phyloP scores from a whole-genome alignment of 2,888 invertebrate genomes.

The Trissoscelio sp. region DNA sequence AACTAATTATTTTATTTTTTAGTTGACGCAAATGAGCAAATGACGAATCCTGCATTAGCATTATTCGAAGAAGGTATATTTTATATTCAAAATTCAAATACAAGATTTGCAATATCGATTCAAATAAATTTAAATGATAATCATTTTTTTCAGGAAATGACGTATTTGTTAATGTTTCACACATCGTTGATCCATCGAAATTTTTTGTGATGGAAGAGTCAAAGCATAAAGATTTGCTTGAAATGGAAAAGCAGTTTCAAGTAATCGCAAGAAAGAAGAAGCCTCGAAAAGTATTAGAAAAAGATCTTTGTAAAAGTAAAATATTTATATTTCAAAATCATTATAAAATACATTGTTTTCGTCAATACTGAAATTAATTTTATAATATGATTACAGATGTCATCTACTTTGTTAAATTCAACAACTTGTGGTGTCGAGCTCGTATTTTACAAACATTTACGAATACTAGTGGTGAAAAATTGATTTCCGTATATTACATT shows the following conservation, averaged over 20 bases:
- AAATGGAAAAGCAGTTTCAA: constrained; percentile 56
- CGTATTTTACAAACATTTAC: constrained; percentile 80
- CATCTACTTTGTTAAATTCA: constrained; percentile 86
- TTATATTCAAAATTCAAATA: not conserved
- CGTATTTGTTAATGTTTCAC: constrained; percentile 82
- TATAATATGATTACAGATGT: constrained; percentile 84
- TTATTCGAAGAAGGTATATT: too few relatives aligned
- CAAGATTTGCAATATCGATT: not conserved
- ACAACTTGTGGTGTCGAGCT: constrained; percentile 88
- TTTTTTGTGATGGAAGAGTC: constrained; percentile 86
- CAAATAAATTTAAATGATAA: not conserved
- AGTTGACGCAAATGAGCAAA: too few relatives aligned
- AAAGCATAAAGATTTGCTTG: constrained; percentile 45
- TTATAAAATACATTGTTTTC: not conserved
- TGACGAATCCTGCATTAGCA: too few relatives aligned
- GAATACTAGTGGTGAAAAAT: not conserved
- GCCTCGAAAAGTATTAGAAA: not conserved
- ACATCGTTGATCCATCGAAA: constrained; percentile 86
- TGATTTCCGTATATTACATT: constrained; percentile 29
- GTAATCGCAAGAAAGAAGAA: constrained; percentile 48
- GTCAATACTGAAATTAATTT: not conserved
- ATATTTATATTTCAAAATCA: not conserved
- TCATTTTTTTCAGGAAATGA: constrained; percentile 32
- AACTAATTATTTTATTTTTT: not conserved
- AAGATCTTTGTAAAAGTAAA: constrained; percentile 1